Evolutionary conservation across 2,797 vertebrate genomes (phyloP), one percentile per base, ranked within the genome.

Genomic region (Chaetodon trifasciatus): DNA sequence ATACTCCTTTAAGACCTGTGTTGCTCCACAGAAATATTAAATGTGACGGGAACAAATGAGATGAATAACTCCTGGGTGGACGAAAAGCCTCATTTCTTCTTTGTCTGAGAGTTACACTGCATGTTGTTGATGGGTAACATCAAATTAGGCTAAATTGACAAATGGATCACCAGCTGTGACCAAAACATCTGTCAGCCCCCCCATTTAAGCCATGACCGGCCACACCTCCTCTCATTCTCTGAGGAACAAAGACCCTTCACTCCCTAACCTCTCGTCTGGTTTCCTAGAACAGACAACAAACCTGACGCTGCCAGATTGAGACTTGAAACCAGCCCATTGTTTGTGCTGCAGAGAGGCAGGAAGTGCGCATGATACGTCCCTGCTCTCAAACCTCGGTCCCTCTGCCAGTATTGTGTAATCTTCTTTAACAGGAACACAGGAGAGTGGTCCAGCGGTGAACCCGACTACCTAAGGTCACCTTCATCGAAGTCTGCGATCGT

Each of bases 211-310:
- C 81, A 47, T 70, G 72, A 84, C 81, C 28, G 6, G 44, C 57
- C 76, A 86, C 81, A 85, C 83, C 90, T 84, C 85, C 73, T 72
- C 64, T 53, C 57, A 78, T 76, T 88, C 86, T 88, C 74, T 64
- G 46, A 75, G 78, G 85, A 91, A 89, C 89, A 89, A 85, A 90
- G 86, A 85, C 82, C 89, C 79, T 61, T 77, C 42, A 64, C 81
- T 83, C 79, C 69, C 55, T 67, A 42, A 87, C 77, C 82, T 79
- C 86, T 88, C 37, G 67, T 84, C 80, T 75, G 75, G 73, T 85
- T 92, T 89, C 85, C 80, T 76, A 65, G 85, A 91, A 71, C 50
- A 58, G 81, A 88, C 77, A 88, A 83, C 90, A 86, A 76, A 74
- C 67, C 81, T 58, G 78, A 74, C 19, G 53, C 73, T 81, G 79